Evolutionary conservation across 2,797 vertebrate genomes (phyloP), one percentile per base, ranked within the genome.

Genomic region (Coreius guichenoti): DNA sequence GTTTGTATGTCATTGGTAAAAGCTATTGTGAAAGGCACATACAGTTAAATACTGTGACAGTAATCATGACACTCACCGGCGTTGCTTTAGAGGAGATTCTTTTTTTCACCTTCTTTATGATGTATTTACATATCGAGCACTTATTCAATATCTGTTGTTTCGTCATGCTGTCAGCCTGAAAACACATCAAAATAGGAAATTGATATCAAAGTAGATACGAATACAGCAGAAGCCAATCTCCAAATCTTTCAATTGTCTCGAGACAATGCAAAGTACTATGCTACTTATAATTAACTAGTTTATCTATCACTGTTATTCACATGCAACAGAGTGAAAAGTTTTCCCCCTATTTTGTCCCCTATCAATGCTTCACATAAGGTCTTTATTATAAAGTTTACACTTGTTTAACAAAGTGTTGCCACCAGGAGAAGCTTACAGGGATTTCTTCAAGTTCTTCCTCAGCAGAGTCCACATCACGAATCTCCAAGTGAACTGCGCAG

Each of bases 81-180:
- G 16, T 0, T 86, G 69, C 2, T 0, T 39, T 1, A 81, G 85
- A 0, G 1, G 0, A 13, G 74, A 81, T 0, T 0, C 0, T 0
- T 82, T 83, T 87, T 87, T 89, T 93, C 74, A 91, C 78, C 8
- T 81, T 85, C 0, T 87, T 76, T n/a, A 92, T 9, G 23, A 86
- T 29, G 87, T 65, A 87, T 36, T 91, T 85, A 69, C 93, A 93
- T 0, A 31, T 47, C 83, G 72, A 72, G 79, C 93, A 93, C 0
- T 47, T 0, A 43, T 75, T 81, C 26, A 84, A 82, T 39, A 88
- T 3, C 89, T 89, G 79, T 39, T 54, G 33, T 23, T 76, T 29
- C 1, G 0, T 7, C 63, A 49, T 31, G 56, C 6, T 7, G 5
- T 65, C 70, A 75, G 16, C 29, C 58, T 83, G 14, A 75, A 67